These are phyloP conservation scores for Aethina tumida DNA, from an alignment of 1,140 invertebrate species.

Conservation along the genomic window DNA sequence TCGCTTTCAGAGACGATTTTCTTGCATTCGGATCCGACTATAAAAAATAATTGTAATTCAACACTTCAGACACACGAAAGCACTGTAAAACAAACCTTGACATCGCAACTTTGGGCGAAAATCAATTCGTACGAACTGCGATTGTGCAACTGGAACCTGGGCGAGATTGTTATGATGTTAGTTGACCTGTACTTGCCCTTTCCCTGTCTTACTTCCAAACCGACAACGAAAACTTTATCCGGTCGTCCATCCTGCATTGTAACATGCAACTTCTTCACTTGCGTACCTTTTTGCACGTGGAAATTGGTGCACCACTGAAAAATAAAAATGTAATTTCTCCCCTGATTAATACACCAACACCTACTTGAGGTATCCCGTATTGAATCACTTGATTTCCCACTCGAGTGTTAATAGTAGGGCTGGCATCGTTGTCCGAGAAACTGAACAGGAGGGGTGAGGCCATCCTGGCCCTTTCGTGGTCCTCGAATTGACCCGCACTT, in stretches of 20 bases:
- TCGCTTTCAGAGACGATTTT: constrained; percentile 57
- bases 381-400: constrained; percentile 61
- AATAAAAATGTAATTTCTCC: constrained; percentile 1
- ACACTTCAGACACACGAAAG: neutral
- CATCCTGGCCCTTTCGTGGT: constrained; percentile 89
- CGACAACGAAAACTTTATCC: constrained; percentile 66
- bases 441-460: constrained; percentile 89
- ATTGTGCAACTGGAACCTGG: constrained; percentile 90
- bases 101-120: constrained; percentile 69
- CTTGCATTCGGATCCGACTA: constrained; percentile 16
- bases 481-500: constrained; percentile 86
- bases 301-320: constrained; percentile 32
- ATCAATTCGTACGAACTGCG: constrained; percentile 71
- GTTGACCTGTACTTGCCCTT: constrained; percentile 81
- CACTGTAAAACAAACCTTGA: constrained; percentile 37
- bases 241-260: constrained; percentile 49
- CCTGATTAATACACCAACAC: constrained; percentile 7
- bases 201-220: constrained; percentile 80
- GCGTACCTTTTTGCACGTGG: constrained; percentile 62
- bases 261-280: constrained; percentile 49
- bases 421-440: constrained; percentile 79
- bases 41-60: constrained; percentile 10
- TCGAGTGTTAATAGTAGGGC: constrained; percentile 51
- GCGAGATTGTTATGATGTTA: constrained; percentile 85
- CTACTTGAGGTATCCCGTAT: constrained; percentile 48